Conservation (phyloP, 2,113 vertebrate genomes). For the Petaurus breviceps region DNA sequence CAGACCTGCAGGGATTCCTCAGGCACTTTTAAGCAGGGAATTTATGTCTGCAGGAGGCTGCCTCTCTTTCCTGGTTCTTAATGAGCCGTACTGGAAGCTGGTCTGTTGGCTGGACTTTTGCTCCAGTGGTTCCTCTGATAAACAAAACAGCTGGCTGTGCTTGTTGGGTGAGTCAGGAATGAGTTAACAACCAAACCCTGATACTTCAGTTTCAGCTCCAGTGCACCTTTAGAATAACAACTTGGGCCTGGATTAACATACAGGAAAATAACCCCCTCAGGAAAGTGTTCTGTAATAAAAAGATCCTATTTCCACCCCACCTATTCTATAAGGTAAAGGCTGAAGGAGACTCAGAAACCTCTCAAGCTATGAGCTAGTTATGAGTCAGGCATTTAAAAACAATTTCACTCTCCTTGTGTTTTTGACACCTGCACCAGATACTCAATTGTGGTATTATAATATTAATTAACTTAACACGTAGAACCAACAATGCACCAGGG, state of each 20-base stretch:
- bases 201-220: constrained; percentile 3
- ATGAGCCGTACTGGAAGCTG: accelerated
- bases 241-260: constrained; percentile 50
- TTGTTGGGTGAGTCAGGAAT: background rate
- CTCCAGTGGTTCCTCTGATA: background rate
- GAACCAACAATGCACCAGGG: background rate
- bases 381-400: constrained; percentile 60
- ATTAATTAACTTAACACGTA: background rate
- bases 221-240: constrained; percentile 50
- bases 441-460: background rate
- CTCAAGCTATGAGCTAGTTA: constrained; percentile 43
- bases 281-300: constrained; percentile 61
- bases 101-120: background rate
- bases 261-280: constrained; percentile 64
- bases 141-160: background rate
- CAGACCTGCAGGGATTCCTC: background rate
- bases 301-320: constrained; percentile 62
- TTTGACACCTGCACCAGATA: constrained; percentile 3
- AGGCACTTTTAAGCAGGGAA: background rate
- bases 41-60: background rate
- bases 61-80: background rate
- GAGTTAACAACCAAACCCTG: constrained; percentile 44
- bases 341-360: constrained; percentile 57
- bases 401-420: background rate
- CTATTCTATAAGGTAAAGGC: constrained; percentile 34